These are phyloP conservation scores for Atrichornis clamosus DNA, from an alignment of 2,113 vertebrate genomes.

Conservation along the genomic window DNA sequence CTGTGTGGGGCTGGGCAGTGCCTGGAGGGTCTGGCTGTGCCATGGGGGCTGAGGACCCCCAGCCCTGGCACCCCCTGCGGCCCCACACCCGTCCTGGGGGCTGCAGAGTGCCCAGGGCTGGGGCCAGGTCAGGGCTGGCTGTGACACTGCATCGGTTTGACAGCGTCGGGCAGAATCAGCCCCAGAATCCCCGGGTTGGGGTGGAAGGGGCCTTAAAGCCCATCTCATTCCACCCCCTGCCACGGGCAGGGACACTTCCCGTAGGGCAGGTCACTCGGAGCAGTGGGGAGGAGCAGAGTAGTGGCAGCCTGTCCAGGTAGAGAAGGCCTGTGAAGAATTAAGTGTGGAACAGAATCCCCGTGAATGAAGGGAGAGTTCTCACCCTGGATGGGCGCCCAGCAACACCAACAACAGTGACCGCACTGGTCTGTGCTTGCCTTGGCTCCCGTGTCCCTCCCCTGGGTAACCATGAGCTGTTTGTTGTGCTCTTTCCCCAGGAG, in stretches of 20 bases:
- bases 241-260: not conserved
- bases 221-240: fast-evolving
- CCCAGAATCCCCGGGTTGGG: not conserved
- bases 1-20: fast-evolving
- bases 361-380: not conserved
- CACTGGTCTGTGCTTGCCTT: not conserved
- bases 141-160: not conserved
- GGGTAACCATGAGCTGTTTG: not conserved
- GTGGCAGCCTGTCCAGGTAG: not conserved
- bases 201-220: not conserved
- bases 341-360: not conserved
- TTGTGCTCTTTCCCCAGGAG: conserved; percentile 76
- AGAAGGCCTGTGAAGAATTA: not conserved
- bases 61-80: not conserved
- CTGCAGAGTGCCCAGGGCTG: not conserved
- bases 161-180: not conserved
- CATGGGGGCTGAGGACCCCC: not conserved
- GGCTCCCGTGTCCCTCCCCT: not conserved
- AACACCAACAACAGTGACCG: fast-evolving
- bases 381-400: not conserved
- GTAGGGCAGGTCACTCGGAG: not conserved
- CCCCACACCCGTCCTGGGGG: not conserved
- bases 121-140: not conserved
- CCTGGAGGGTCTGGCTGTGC: not conserved
- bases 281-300: not conserved